Conservation (phyloP, 1,140 invertebrate genomes). For the Nebria ingens region DNA sequence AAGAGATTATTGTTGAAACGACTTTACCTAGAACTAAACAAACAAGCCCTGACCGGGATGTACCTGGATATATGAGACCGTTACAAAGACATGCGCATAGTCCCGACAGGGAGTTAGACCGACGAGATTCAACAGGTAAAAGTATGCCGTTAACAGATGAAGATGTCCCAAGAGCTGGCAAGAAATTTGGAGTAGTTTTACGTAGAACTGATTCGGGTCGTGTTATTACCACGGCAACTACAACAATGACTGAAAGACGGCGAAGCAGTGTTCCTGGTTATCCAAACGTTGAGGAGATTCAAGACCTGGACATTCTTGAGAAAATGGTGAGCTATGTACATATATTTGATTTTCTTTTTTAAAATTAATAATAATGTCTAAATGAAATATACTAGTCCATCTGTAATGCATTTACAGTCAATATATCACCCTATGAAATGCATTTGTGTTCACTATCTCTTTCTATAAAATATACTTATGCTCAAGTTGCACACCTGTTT, state of each 20-base stretch:
- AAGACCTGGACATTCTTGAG: constrained; percentile 55
- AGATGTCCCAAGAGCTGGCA: constrained; percentile 31
- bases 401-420: too few species aligned
- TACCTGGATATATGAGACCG: constrained; percentile 31
- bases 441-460: too few species aligned
- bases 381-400: too few species aligned
- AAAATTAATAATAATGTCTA: too few species aligned
- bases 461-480: too few species aligned
- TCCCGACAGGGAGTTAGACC: not conserved
- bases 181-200: constrained; percentile 54
- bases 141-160: constrained; percentile 16
- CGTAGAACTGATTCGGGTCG: constrained; percentile 41
- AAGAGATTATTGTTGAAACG: not conserved
- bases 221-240: constrained; percentile 30
- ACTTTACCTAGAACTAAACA: not conserved
- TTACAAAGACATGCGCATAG: constrained; percentile 21
- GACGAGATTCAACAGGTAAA: not conserved
- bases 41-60: constrained; percentile 18
- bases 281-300: constrained; percentile 53
- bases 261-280: constrained; percentile 26
- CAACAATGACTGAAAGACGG: constrained; percentile 23
- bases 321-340: constrained; percentile 52
- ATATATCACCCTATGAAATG: too few species aligned
- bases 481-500: too few species aligned
- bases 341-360: too few species aligned